Evolutionary conservation across 1,140 invertebrate genomes (phyloP).

Genomic region (Goniozus legneri): DNA sequence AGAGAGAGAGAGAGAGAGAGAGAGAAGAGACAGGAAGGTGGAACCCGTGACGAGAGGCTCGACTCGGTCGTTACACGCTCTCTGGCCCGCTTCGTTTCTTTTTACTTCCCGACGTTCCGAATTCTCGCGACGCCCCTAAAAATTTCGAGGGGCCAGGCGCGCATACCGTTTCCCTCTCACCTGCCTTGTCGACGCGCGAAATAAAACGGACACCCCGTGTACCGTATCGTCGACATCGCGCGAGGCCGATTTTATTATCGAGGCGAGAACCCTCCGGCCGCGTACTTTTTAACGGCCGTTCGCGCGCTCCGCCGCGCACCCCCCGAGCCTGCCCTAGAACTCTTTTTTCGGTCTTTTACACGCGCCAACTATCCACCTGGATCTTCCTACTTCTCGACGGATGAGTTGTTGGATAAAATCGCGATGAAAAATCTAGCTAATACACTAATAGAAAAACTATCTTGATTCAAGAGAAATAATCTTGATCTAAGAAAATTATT

Average conservation of each 20-base stretch:
- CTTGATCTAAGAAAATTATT: no score
- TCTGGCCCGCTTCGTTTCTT: neutral
- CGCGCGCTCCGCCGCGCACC: neutral
- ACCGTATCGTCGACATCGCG: constrained; percentile 9
- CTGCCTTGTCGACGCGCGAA: constrained; percentile 20
- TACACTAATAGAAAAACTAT: no score
- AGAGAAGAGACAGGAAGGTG: constrained; percentile 3
- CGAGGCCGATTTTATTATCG: no score
- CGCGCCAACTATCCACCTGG: neutral
- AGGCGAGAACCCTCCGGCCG: no score
- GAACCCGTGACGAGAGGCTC: constrained; percentile 25
- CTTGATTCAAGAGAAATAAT: no score
- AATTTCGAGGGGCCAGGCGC: no score
- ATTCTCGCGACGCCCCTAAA: no score
- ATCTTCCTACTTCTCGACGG: no score
- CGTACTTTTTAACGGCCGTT: neutral
- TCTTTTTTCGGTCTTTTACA: neutral
- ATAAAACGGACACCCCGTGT: neutral
- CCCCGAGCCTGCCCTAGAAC: neutral
- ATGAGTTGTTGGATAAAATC: no score
- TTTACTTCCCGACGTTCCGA: neutral
- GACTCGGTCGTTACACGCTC: constrained; percentile 17
- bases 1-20: constrained; percentile 29
- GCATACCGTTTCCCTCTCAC: no score
- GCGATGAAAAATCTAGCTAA: neutral